Percentiles rank a stretch among this genome's conserved stretches.
phyloP scores from a whole-genome alignment of 1,140 invertebrate genomes.

The Leptonema lineaticorne region DNA sequence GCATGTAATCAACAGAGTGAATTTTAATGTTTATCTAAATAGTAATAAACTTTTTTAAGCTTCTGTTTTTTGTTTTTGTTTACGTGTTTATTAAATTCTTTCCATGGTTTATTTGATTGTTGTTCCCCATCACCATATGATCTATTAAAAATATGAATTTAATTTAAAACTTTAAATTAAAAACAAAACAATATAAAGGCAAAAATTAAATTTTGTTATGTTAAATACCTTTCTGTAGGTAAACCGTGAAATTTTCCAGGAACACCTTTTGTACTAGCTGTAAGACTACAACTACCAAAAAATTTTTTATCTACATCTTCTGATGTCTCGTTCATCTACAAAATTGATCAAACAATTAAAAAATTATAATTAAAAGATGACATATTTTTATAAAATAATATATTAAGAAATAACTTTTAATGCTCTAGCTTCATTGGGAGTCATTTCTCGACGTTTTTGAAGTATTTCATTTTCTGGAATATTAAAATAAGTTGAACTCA shows the following conservation, averaged over 20 bases:
- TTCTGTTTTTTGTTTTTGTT: slow-evolving; percentile 88
- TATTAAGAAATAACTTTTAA: slow-evolving; percentile 46
- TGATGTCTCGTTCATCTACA: slow-evolving; percentile 43
- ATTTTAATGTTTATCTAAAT: slow-evolving; percentile 73
- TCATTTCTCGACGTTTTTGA: slow-evolving; percentile 49
- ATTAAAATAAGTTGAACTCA: slow-evolving; percentile 17
- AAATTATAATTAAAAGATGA: slow-evolving; percentile 24
- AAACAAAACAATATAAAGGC: slow-evolving; percentile 32
- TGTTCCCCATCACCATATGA: slow-evolving; percentile 29
- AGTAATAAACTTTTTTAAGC: slow-evolving; percentile 73
- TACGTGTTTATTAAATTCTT: slow-evolving; percentile 72
- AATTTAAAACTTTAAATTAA: neutral
- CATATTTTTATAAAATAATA: slow-evolving; percentile 11
- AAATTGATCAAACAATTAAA: slow-evolving; percentile 21
- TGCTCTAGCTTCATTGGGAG: slow-evolving; percentile 57
- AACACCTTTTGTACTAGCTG: slow-evolving; percentile 56
- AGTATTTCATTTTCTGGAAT: slow-evolving; percentile 61
- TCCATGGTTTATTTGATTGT: slow-evolving; percentile 80
- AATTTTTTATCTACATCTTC: slow-evolving; percentile 62
- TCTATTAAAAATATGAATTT: neutral
- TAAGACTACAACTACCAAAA: slow-evolving; percentile 53
- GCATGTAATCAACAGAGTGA: neutral
- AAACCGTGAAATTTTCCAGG: slow-evolving; percentile 44
- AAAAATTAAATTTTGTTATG: slow-evolving; percentile 25
- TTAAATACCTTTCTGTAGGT: slow-evolving; percentile 26